phyloP scores from a whole-genome alignment of 2,113 vertebrate genomes.

The Narcine bancroftii region DNA sequence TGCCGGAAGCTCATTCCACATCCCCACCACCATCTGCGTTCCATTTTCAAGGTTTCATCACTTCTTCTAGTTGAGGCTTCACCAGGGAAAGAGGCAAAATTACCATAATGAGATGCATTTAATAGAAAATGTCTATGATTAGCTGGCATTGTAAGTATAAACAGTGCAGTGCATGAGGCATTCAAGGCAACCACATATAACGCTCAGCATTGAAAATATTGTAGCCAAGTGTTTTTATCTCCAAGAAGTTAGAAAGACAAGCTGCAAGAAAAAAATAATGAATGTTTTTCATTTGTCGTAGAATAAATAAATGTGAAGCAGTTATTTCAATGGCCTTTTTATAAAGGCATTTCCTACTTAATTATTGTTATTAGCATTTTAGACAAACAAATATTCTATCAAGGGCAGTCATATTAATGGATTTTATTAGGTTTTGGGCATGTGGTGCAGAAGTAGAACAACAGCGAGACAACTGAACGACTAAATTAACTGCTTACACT shows the following conservation, averaged over 20 bases:
- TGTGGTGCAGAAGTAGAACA: no score
- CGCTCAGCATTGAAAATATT: not conserved
- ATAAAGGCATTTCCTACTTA: not conserved
- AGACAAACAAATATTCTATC: no score
- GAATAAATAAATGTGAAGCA: not conserved
- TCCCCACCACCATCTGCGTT: no score
- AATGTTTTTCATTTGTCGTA: not conserved
- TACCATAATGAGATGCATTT: not conserved
- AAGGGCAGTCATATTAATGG: not conserved
- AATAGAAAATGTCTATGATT: constrained; percentile 16
- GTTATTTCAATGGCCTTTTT: not conserved
- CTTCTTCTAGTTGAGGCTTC: constrained; percentile 8
- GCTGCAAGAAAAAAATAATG: not conserved
- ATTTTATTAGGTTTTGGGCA: not conserved
- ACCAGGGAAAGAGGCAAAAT: not conserved
- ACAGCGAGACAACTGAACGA: no score
- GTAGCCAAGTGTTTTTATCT: not conserved
- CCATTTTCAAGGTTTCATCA: constrained; percentile 4
- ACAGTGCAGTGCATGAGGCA: not conserved
- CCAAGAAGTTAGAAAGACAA: not conserved
- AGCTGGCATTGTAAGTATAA: constrained; percentile 2
- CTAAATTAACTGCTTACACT: no score
- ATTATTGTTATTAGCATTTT: not conserved
- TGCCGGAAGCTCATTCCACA: no score
- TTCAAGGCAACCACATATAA: not conserved